Evolutionary conservation across 2,888 invertebrate species (phyloP), one percentile per base, ranked within the genome.

Genomic region (Melanophora roralis): DNA sequence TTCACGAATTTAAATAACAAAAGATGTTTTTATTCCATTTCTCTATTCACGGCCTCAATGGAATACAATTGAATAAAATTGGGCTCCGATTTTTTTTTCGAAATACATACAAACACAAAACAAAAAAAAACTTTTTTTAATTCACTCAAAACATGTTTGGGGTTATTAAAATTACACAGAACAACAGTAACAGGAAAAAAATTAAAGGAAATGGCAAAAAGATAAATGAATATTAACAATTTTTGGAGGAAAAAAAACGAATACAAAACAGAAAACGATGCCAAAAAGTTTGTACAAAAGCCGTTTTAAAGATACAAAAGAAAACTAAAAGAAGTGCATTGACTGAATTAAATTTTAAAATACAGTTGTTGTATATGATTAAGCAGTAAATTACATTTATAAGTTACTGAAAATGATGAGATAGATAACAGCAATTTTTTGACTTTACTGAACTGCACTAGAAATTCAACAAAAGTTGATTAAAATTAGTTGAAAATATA

Each of bases 1-100:
- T 67, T 67, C 62, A 55, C 34, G 72, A 75, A 80, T 80, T 80
- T 80, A 80, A 80, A 80, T 80, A 80, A 80, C 79, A 80, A 80
- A 80, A 72, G 62, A 57, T 74, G 14, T 55, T 3, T 60, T 51
- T 47, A 34, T 64, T 57, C 32, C 65, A 57, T 62, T 62, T 62
- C 43, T 34, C 51, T 71, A 51, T 36, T 53, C 53, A 53, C 36
- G 38, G 47, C 21, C 57, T 19, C 57, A 27, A 43, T 74, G 32
- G 65, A 38, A 57, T 74, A 49, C 73, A 74, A 74, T 65, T 74
- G 65, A 51, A 74, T 65, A 74, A 65, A 65, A 74, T 74, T 65
- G 73, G 60, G 40, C 27, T 38, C 40, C 6, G 27, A 53, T 67
- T 55, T 51, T 72, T 9, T 23, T 38, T 3, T 9, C 36, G 21